Evolutionary conservation across 2,113 vertebrate species (phyloP).

Genomic region (Desmodus rotundus): DNA sequence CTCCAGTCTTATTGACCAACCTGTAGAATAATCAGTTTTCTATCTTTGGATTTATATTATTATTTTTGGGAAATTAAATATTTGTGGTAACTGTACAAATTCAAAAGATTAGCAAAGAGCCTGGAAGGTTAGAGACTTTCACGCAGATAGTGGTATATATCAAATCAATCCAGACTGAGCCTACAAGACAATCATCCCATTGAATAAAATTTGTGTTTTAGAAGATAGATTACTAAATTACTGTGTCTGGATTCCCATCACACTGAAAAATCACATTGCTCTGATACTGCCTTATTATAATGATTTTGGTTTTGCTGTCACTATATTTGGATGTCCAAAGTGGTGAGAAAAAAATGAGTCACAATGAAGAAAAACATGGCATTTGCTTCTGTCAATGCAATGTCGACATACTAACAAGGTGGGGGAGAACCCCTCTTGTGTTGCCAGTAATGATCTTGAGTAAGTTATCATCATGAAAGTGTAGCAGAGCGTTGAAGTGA

Average conservation of each 20-base stretch:
- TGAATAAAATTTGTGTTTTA: not conserved
- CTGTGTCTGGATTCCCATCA: not conserved
- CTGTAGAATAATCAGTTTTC: slow-evolving; percentile 14
- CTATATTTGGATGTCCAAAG: not conserved
- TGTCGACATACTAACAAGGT: not conserved
- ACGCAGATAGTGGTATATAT: not conserved
- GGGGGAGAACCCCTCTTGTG: not conserved
- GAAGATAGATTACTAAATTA: not conserved
- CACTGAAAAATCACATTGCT: not conserved
- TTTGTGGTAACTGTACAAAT: not conserved
- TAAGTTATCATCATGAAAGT: not conserved
- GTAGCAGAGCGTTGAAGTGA: slow-evolving; percentile 27
- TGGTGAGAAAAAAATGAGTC: not conserved
- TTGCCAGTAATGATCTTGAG: not conserved
- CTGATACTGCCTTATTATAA: slow-evolving; percentile 20
- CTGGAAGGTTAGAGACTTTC: not conserved
- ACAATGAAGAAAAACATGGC: not conserved
- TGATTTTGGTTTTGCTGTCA: not conserved
- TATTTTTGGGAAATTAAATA: slow-evolving; percentile 22
- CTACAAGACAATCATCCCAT: not conserved
- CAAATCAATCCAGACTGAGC: not conserved
- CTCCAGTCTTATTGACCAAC: not conserved
- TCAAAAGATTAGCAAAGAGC: not conserved
- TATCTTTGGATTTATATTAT: slow-evolving; percentile 4
- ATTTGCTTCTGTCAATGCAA: not conserved